Evolutionary conservation across 2,113 vertebrate genomes (phyloP).

Genomic region (Neodon shergylaensis): DNA sequence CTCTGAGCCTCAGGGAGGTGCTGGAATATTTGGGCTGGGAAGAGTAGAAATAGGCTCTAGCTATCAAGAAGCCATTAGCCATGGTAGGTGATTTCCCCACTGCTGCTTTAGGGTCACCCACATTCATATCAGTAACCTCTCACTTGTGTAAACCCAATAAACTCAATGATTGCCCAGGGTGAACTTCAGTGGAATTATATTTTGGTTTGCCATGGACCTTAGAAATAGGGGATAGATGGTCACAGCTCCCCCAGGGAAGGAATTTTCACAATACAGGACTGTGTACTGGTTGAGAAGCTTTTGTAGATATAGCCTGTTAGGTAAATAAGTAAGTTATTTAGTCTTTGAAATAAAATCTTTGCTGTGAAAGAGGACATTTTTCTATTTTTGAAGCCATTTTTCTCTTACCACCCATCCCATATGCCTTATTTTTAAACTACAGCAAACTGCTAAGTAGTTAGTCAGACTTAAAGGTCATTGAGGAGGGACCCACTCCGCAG

Average conservation of each 20-base stretch:
- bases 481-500: neutral
- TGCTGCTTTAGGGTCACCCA: neutral
- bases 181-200: neutral
- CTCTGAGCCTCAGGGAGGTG: neutral
- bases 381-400: neutral
- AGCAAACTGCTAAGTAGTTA: neutral
- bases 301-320: neutral
- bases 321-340: neutral
- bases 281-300: neutral
- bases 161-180: neutral
- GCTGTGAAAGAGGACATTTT: neutral
- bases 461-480: neutral
- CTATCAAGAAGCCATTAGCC: neutral
- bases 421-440: neutral
- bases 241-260: neutral
- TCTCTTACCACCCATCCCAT: neutral
- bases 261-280: neutral
- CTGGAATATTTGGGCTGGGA: neutral
- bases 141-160: neutral
- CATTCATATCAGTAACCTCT: neutral
- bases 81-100: neutral
- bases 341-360: conserved; percentile 2
- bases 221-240: neutral
- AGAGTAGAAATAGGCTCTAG: neutral
- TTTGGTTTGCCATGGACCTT: neutral